Evolutionary conservation across 92 coral and sea anemone species (phyloP), one percentile per base, ranked within the genome.

Genomic region (Zoanthus sociatus): DNA sequence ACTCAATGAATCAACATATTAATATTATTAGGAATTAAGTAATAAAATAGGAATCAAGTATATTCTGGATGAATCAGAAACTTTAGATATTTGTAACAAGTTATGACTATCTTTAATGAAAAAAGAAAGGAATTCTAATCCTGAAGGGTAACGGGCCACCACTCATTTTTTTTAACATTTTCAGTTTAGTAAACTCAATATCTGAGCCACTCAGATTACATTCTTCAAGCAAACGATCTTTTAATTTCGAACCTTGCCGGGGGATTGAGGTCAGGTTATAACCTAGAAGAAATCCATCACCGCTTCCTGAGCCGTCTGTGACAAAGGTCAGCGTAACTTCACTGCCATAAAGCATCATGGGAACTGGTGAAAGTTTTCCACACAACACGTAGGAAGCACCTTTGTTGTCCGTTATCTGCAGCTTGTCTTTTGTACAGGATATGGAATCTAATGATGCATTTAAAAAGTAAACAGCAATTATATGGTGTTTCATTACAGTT

Each of bases 351-450:
- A 79, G 20, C 74, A 37, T 63, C 74, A 79, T 61, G 54, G 84
- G 84, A 63, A 26, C 33, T 2, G 53, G 42, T 18, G 69, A 47
- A 47, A 47, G 71, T 63, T n/a, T 66, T 16, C 84, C 73, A 79
- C 84, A 79, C 0, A 79, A 56, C 33, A 66, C 71, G 44, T 79
- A 79, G 42, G 54, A 79, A 10, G 68, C 37, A 1, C 84, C 84
- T 32, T 53, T 79, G 26, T 64, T 79, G 73, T 79, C 84, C 12
- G 74, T 7, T 79, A 79, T 63, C 42, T 79, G 73, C 18, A 79
- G 84, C 56, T 79, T 79, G 74, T 79, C 84, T 63, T 79, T 79
- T 15, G 58, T 16, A 71, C 84, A 79, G 37, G 84, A 56, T 37
- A 26, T 53, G 17, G 84, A 79, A 64, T 79, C 84, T 79, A 42